Conservation (phyloP, 2,888 invertebrate genomes). For the Drosophila pullipes region DNA sequence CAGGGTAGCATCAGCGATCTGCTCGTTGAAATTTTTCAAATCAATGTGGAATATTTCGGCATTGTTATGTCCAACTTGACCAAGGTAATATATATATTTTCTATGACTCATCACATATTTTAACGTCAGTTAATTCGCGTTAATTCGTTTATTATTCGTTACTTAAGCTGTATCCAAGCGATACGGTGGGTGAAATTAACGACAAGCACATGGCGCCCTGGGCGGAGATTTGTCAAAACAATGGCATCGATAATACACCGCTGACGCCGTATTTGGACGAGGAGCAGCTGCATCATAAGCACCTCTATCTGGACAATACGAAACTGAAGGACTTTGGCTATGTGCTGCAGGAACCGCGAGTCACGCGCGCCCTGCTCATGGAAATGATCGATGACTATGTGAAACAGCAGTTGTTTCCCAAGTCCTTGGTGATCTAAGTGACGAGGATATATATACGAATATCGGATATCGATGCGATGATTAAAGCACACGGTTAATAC, state of each 20-base stretch:
- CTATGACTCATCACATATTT: constrained; percentile 37
- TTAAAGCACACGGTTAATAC: constrained; percentile 68
- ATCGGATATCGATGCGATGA: neutral
- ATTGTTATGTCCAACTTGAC: constrained; percentile 92
- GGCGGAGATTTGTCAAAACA: constrained; percentile 93
- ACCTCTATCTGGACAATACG: constrained; percentile 90
- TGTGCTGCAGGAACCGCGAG: constrained; percentile 87
- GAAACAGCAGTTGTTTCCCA: constrained; percentile 93
- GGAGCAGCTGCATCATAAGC: constrained; percentile 92
- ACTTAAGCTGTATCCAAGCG: constrained; percentile 90
- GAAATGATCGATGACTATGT: constrained; percentile 93
- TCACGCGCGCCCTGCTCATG: constrained; percentile 88
- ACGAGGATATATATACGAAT: neutral
- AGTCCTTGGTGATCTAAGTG: constrained; percentile 88
- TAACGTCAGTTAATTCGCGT: constrained; percentile 5
- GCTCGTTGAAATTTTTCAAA: constrained; percentile 92
- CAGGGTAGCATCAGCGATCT: constrained; percentile 94
- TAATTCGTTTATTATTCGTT: constrained; percentile 5
- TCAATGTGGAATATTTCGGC: constrained; percentile 95
- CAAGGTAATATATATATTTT: constrained; percentile 87
- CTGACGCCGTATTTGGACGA: constrained; percentile 94
- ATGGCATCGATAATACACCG: constrained; percentile 93
- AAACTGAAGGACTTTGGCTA: constrained; percentile 89
- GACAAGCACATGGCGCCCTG: constrained; percentile 97
- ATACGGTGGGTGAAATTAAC: constrained; percentile 95